phyloP scores from a whole-genome alignment of 2,888 invertebrate genomes.

The Blomia tropicalis region DNA sequence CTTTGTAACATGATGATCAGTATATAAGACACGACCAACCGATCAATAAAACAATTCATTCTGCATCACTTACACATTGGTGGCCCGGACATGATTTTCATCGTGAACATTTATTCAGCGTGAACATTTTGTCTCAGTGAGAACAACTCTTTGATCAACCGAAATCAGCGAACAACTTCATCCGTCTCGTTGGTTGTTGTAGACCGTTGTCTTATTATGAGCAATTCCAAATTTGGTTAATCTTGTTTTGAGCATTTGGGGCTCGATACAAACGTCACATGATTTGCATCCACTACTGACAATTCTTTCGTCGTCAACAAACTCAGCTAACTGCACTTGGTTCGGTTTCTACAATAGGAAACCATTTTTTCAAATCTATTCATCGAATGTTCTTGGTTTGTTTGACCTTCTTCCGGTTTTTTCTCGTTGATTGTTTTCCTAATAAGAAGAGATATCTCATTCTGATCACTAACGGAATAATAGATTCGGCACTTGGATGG shows the following conservation, averaged over 20 bases:
- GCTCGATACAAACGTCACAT: conserved; percentile 68
- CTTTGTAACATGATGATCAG: no score
- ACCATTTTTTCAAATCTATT: conserved; percentile 68
- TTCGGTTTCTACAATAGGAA: conserved; percentile 53
- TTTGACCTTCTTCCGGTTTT: conserved; percentile 18
- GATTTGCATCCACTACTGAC: conserved; percentile 50
- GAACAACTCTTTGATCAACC: no score
- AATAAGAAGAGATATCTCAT: conserved; percentile 61
- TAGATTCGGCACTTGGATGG: conserved; percentile 78
- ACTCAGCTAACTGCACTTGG: conserved; percentile 67
- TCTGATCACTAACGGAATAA: conserved; percentile 63
- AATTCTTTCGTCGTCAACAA: conserved; percentile 52
- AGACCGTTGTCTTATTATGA: no score
- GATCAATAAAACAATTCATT: no score
- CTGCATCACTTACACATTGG: no score
- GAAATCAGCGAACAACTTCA: no score
- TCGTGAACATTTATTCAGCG: no score
- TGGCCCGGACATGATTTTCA: no score
- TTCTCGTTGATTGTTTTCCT: conserved; percentile 46
- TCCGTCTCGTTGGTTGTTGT: no score
- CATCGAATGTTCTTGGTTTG: conserved; percentile 45
- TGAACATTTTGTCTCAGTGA: no score
- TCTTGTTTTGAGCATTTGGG: conserved; percentile 47
- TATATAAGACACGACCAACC: no score
- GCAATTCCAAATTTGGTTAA: conserved; percentile 33